Conservation (phyloP, 1,140 invertebrate species). For the Odontomachus brunneus region DNA sequence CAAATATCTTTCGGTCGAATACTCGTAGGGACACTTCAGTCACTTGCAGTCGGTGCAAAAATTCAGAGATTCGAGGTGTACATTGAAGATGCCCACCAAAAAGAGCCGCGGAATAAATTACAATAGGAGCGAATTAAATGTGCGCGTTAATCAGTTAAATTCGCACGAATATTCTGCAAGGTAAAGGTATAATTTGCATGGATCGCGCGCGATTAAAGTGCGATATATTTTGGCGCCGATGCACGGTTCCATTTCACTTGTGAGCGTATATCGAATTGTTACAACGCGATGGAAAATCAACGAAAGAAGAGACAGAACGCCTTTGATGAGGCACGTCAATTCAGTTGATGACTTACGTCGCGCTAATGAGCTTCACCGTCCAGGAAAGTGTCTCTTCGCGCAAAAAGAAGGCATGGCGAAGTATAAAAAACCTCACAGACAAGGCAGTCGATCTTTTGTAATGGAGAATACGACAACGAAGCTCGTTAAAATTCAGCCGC, state of each 20-base stretch:
- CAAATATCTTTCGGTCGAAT: background rate
- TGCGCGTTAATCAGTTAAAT: no score
- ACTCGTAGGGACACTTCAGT: no score
- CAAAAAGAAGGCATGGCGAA: background rate
- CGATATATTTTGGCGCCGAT: background rate
- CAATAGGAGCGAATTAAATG: no score
- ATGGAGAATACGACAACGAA: background rate
- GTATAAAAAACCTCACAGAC: background rate
- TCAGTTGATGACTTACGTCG: background rate
- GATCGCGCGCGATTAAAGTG: background rate
- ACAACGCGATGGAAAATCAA: conserved; percentile 20
- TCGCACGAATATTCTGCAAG: no score
- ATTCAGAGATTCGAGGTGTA: no score
- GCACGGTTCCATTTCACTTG: background rate
- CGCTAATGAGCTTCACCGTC: background rate
- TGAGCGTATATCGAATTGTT: conserved; percentile 19
- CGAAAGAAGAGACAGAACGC: background rate
- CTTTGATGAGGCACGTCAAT: background rate
- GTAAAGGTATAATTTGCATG: no score
- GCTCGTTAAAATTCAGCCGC: conserved; percentile 22
- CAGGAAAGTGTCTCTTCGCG: background rate
- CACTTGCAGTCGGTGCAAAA: no score
- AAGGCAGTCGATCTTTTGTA: background rate
- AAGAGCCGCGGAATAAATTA: no score
- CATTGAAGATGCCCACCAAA: no score